phyloP scores from a whole-genome alignment of 2,888 invertebrate genomes.

The Listrodromus nycthemerus region DNA sequence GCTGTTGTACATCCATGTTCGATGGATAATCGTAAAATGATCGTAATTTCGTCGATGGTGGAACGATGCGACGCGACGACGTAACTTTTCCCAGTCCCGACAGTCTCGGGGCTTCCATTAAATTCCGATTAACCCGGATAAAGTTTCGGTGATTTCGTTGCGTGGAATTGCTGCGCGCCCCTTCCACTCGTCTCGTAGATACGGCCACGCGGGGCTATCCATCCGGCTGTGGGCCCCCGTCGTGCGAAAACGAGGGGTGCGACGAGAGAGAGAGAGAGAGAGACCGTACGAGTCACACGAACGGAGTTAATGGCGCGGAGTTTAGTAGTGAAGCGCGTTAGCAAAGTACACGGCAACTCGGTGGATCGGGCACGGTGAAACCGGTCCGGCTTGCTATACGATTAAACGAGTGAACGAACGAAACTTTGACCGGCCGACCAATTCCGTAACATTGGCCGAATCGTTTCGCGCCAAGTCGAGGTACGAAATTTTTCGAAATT shows the following conservation, averaged over 20 bases:
- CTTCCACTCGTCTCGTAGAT: conserved; percentile 12
- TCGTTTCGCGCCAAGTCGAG: conserved; percentile 3
- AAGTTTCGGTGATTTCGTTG: conserved; percentile 58
- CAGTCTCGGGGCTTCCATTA: conserved; percentile 65
- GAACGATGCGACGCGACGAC: conserved; percentile 57
- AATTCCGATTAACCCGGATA: conserved; percentile 68
- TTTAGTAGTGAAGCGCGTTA: conserved; percentile 15
- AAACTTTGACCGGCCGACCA: background rate
- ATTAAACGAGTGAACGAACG: conserved; percentile 21
- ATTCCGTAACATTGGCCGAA: conserved; percentile 3
- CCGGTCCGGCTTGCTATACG: conserved; percentile 1
- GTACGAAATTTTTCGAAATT: background rate
- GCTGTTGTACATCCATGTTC: conserved; percentile 26
- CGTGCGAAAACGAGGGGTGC: conserved; percentile 48
- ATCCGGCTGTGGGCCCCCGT: conserved; percentile 31
- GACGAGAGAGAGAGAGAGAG: background rate
- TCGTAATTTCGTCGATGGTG: conserved; percentile 61
- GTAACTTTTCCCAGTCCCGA: conserved; percentile 51
- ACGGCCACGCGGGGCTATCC: conserved; percentile 32
- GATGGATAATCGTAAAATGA: conserved; percentile 64
- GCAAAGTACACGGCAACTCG: conserved; percentile 13
- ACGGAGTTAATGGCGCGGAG: conserved; percentile 20
- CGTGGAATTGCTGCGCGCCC: conserved; percentile 34
- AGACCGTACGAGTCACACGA: background rate
- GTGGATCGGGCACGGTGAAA: conserved; percentile 3